Conservation (phyloP, 1,140 invertebrate genomes). For the Drosophila bipectinata region DNA sequence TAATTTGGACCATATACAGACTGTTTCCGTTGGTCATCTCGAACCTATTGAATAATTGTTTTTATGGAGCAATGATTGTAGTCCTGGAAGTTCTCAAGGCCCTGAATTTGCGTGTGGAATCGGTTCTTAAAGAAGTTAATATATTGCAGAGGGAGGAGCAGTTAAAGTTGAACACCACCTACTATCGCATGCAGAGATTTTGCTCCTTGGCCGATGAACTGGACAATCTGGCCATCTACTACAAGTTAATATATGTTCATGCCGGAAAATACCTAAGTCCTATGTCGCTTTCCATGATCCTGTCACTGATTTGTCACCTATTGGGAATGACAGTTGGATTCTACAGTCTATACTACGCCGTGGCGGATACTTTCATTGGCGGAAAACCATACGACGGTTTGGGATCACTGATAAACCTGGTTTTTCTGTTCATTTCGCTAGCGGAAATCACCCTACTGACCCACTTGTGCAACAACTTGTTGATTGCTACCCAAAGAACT, state of each 20-base stretch:
- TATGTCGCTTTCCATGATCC: slow-evolving; percentile 58
- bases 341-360: slow-evolving; percentile 61
- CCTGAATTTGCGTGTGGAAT: slow-evolving; percentile 45
- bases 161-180: slow-evolving; percentile 44
- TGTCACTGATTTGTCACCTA: slow-evolving; percentile 71
- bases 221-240: slow-evolving; percentile 52
- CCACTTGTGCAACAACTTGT: slow-evolving; percentile 50
- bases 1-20: slow-evolving; percentile 57
- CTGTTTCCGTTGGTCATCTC: slow-evolving; percentile 67
- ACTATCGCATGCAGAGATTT: slow-evolving; percentile 66
- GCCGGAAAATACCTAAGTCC: slow-evolving; percentile 51
- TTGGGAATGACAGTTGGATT: slow-evolving; percentile 72
- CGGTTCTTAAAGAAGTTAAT: slow-evolving; percentile 58
- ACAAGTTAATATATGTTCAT: slow-evolving; percentile 49
- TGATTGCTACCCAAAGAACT: slow-evolving; percentile 41
- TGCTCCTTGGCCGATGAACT: slow-evolving; percentile 68
- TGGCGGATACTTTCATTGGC: slow-evolving; percentile 64
- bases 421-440: slow-evolving; percentile 68
- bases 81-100: slow-evolving; percentile 46
- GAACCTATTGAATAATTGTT: slow-evolving; percentile 70
- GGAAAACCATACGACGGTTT: slow-evolving; percentile 64
- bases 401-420: slow-evolving; percentile 61
- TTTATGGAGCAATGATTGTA: slow-evolving; percentile 65
- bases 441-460: slow-evolving; percentile 59
- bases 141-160: slow-evolving; percentile 44